A percentile compares a stretch with the other conserved stretches of the same genome.
phyloP scores from a whole-genome alignment of 2,113 vertebrate species.

The Hassar affinis region DNA sequence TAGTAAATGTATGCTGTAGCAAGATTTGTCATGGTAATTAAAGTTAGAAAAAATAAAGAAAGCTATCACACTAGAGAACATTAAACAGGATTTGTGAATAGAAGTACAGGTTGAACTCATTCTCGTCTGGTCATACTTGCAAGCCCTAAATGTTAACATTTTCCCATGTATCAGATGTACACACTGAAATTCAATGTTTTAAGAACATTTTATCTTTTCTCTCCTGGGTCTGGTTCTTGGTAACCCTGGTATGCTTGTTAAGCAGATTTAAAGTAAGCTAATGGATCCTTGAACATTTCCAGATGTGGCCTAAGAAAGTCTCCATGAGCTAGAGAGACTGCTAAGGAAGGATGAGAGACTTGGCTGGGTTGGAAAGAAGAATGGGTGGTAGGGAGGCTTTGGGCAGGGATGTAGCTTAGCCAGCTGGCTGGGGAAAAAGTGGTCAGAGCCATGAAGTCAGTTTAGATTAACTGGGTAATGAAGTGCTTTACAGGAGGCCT shows the following conservation, averaged over 20 bases:
- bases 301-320: constrained; percentile 51
- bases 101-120: constrained; percentile 1
- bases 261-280: constrained; percentile 54
- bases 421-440: constrained; percentile 14
- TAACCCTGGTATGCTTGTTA: constrained; percentile 18
- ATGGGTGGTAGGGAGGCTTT: background rate
- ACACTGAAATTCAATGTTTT: background rate
- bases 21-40: background rate
- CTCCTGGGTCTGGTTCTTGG: background rate
- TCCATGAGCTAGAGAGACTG: background rate
- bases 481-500: constrained; percentile 24
- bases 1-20: background rate
- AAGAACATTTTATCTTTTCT: constrained; percentile 6
- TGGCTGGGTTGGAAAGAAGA: background rate
- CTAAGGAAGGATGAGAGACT: background rate
- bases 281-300: constrained; percentile 56
- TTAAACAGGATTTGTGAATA: background rate
- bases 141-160: background rate
- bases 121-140: background rate
- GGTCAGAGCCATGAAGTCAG: constrained; percentile 17
- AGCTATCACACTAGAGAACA: background rate
- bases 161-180: background rate
- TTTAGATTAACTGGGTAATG: constrained; percentile 29
- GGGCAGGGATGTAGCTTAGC: background rate
- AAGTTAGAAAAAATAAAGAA: background rate